Conservation (phyloP, 2,888 invertebrate genomes). For the Metalampra italica region DNA sequence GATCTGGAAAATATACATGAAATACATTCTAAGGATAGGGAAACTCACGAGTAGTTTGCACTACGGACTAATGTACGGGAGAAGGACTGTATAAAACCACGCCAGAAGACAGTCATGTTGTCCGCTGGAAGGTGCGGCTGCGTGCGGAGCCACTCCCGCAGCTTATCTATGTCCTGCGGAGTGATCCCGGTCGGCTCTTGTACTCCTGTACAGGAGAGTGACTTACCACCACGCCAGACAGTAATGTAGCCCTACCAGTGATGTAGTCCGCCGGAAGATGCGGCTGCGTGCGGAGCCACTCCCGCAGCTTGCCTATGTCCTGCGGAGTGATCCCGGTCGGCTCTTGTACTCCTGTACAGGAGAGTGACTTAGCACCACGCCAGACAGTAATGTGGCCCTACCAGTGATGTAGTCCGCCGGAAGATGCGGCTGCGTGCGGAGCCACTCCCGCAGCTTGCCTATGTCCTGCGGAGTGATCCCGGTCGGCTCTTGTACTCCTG, state of each 20-base stretch:
- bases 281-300: conserved; percentile 83
- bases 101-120: no score
- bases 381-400: no score
- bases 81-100: no score
- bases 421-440: conserved; percentile 82
- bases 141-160: conserved; percentile 82
- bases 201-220: conserved; percentile 73
- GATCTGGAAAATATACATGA: conserved; percentile 35
- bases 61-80: no score
- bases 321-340: conserved; percentile 79
- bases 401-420: conserved; percentile 76
- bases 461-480: conserved; percentile 81
- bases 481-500: conserved; percentile 80
- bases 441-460: conserved; percentile 80
- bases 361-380: no score
- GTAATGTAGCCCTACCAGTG: conserved; percentile 56
- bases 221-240: neutral
- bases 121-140: conserved; percentile 82
- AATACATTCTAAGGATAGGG: no score
- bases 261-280: conserved; percentile 80
- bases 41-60: no score
- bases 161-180: conserved; percentile 77
- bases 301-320: conserved; percentile 79
- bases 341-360: conserved; percentile 72
- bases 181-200: conserved; percentile 79